phyloP scores from a whole-genome alignment of 2,888 invertebrate genomes.

The Acronicta psi region DNA sequence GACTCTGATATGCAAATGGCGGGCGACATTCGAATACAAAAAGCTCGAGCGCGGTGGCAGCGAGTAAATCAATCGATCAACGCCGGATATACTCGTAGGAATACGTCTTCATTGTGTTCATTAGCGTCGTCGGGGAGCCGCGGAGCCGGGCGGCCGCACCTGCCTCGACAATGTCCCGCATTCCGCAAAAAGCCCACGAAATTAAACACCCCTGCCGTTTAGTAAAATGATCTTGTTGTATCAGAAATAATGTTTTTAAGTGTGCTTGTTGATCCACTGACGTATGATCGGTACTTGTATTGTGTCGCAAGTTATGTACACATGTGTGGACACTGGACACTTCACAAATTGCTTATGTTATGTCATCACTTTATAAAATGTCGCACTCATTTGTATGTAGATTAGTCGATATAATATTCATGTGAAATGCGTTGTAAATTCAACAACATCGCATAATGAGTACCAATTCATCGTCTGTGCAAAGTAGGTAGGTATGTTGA shows the following conservation, averaged over 20 bases:
- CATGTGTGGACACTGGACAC: slow-evolving; percentile 20
- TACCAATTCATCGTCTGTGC: slow-evolving; percentile 21
- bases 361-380: slow-evolving; percentile 30
- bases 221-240: slow-evolving; percentile 54
- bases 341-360: slow-evolving; percentile 47
- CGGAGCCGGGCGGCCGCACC: slow-evolving; percentile 74
- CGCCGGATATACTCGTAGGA: slow-evolving; percentile 86
- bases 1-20: slow-evolving; percentile 85
- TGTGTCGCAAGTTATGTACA: slow-evolving; percentile 10
- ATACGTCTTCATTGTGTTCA: slow-evolving; percentile 89
- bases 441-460: slow-evolving; percentile 19
- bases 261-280: slow-evolving; percentile 42
- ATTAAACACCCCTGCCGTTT: slow-evolving; percentile 68
- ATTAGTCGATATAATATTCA: slow-evolving; percentile 29
- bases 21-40: slow-evolving; percentile 88
- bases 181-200: slow-evolving; percentile 77
- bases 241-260: slow-evolving; percentile 50
- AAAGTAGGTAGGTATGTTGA: slow-evolving; percentile 1
- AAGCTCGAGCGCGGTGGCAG: slow-evolving; percentile 88
- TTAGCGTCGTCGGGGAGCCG: slow-evolving; percentile 79
- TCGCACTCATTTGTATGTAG: slow-evolving; percentile 36
- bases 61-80: slow-evolving; percentile 89
- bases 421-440: slow-evolving; percentile 21
- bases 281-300: slow-evolving; percentile 29
- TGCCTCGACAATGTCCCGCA: slow-evolving; percentile 77